A percentile compares a stretch with the other conserved stretches of the same genome.
These are phyloP conservation scores for Hirudo medicinalis DNA, from an alignment of 1,140 invertebrate genomes.

Conservation along the genomic window DNA sequence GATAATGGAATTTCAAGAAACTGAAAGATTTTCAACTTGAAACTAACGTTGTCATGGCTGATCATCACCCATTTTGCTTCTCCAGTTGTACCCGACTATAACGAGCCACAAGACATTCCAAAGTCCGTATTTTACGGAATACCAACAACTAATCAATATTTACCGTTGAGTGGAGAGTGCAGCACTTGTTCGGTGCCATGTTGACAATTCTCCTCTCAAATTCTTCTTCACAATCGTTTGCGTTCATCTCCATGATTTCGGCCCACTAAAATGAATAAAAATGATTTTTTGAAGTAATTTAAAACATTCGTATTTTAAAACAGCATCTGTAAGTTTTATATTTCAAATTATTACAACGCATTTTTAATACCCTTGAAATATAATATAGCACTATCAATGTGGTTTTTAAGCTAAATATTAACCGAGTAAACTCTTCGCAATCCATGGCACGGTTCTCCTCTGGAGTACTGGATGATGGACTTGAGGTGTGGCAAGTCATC, in stretches of 20 bases:
- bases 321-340: background rate
- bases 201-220: constrained; percentile 55
- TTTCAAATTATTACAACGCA: background rate
- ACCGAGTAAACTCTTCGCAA: constrained; percentile 31
- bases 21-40: too few relatives aligned
- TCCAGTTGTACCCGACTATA: constrained; percentile 76
- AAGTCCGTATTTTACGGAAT: too few relatives aligned
- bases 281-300: background rate
- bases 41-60: constrained; percentile 65
- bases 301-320: too few relatives aligned
- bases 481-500: constrained; percentile 60
- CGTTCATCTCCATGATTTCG: constrained; percentile 60
- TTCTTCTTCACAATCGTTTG: constrained; percentile 54
- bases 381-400: background rate
- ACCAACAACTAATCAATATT: constrained; percentile 27
- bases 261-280: constrained; percentile 54
- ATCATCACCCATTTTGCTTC: constrained; percentile 84
- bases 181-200: constrained; percentile 72
- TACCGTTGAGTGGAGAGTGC: constrained; percentile 76
- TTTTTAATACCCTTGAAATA: background rate
- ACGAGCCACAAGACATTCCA: constrained; percentile 14
- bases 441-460: constrained; percentile 50
- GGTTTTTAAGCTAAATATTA: constrained; percentile 10
- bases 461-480: constrained; percentile 73
- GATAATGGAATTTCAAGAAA: too few relatives aligned